Conservation (phyloP, 64 coral and sea anemone species). For the Stichodactyla mertensii region DNA sequence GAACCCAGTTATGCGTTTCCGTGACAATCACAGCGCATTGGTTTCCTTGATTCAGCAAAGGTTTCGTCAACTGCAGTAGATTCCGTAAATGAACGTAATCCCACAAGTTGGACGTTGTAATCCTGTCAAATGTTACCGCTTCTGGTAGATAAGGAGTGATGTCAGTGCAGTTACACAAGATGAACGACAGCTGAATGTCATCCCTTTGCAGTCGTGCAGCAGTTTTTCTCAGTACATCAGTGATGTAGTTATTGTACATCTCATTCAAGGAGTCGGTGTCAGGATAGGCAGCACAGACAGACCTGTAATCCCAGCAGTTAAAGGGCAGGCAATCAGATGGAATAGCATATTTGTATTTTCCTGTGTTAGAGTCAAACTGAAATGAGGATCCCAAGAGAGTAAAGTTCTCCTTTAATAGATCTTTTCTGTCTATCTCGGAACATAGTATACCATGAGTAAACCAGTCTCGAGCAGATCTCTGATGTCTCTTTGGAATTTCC, state of each 20-base stretch:
- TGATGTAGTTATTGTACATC: slow-evolving; percentile 41
- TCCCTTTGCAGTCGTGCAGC: neutral
- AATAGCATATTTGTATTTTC: slow-evolving; percentile 19
- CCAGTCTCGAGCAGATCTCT: slow-evolving; percentile 37
- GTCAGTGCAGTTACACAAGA: too few relatives aligned
- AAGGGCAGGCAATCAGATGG: slow-evolving; percentile 25
- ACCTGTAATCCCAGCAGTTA: slow-evolving; percentile 30
- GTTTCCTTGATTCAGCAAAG: slow-evolving; percentile 23
- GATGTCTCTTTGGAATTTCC: slow-evolving; percentile 43
- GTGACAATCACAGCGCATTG: slow-evolving; percentile 28
- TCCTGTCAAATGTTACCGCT: slow-evolving; percentile 27
- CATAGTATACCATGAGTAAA: slow-evolving; percentile 37
- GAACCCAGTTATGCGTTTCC: slow-evolving; percentile 35
- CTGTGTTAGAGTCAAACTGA: neutral
- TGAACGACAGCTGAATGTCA: slow-evolving; percentile 33
- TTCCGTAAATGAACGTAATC: slow-evolving; percentile 18
- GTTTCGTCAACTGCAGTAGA: slow-evolving; percentile 1
- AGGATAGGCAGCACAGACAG: neutral
- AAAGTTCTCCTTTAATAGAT: neutral
- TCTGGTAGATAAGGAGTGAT: slow-evolving; percentile 7
- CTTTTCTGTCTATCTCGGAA: neutral
- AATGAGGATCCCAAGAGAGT: slow-evolving; percentile 37
- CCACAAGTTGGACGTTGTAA: slow-evolving; percentile 41
- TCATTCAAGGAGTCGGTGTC: slow-evolving; percentile 8
- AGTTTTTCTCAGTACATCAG: slow-evolving; percentile 21